Evolutionary conservation across 2,888 invertebrate genomes (phyloP).

Genomic region (Macaria liturata): DNA sequence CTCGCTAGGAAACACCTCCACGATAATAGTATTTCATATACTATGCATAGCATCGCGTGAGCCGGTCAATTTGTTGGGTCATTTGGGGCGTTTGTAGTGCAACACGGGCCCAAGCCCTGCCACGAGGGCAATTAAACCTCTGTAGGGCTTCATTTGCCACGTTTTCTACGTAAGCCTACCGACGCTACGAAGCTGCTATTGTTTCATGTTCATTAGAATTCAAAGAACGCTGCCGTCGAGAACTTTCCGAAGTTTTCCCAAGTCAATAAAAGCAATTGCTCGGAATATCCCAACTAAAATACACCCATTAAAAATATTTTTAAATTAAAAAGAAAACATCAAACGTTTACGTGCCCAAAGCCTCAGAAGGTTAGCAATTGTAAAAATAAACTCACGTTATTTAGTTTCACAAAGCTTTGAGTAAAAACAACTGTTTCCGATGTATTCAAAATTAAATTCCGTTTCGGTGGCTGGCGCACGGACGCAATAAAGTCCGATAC

Average conservation of each 20-base stretch:
- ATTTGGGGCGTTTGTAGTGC: conserved; percentile 64
- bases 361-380: conserved; percentile 7
- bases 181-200: conserved; percentile 8
- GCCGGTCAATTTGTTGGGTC: conserved; percentile 77
- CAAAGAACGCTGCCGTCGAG: conserved; percentile 1
- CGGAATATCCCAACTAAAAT: conserved; percentile 1
- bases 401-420: conserved; percentile 25
- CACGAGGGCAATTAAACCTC: conserved; percentile 72
- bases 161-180: conserved; percentile 25
- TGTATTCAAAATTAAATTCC: conserved; percentile 42
- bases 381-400: conserved; percentile 14
- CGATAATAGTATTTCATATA: conserved; percentile 30
- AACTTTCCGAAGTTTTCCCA: conserved; percentile 6
- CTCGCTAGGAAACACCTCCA: conserved; percentile 5
- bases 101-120: conserved; percentile 65
- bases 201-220: conserved; percentile 16
- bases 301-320: conserved; percentile 5
- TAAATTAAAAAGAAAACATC: conserved; percentile 15
- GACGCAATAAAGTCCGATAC: conserved; percentile 46
- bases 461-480: conserved; percentile 40
- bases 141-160: conserved; percentile 68
- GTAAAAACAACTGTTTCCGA: conserved; percentile 31
- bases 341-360: conserved; percentile 13
- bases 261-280: conserved; percentile 8
- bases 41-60: conserved; percentile 69